These are phyloP conservation scores for Camelus dromedarius DNA, from an alignment of 2,113 vertebrate genomes.

Conservation along the genomic window DNA sequence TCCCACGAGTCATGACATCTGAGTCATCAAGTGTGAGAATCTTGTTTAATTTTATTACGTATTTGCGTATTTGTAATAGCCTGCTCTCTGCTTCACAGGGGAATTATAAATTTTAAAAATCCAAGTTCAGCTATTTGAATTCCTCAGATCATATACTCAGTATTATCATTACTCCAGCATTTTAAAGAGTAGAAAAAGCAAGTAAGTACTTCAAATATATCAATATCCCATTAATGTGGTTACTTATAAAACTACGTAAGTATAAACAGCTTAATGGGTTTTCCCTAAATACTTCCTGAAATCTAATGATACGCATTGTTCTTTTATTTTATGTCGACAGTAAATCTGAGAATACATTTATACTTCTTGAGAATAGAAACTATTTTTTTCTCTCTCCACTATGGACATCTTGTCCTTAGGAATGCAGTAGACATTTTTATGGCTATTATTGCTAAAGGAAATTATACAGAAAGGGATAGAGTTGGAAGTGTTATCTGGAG, in stretches of 20 bases:
- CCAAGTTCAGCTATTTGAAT: slow-evolving; percentile 32
- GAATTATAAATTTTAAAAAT: slow-evolving; percentile 25
- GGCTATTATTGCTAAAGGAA: neutral
- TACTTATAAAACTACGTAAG: slow-evolving; percentile 46
- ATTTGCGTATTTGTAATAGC: neutral
- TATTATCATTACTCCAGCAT: neutral
- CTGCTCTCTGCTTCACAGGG: neutral
- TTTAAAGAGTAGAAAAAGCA: slow-evolving; percentile 37
- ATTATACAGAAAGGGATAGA: neutral
- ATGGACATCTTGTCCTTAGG: neutral
- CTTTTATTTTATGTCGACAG: slow-evolving; percentile 41
- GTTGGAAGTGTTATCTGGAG: neutral
- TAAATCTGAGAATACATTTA: slow-evolving; percentile 45
- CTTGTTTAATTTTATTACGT: neutral
- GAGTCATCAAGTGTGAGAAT: slow-evolving; percentile 12
- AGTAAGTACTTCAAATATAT: slow-evolving; percentile 24
- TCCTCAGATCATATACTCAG: neutral
- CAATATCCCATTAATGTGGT: slow-evolving; percentile 24
- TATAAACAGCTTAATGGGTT: slow-evolving; percentile 43
- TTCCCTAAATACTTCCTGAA: slow-evolving; percentile 54
- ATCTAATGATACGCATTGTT: slow-evolving; percentile 8
- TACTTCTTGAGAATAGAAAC: slow-evolving; percentile 28
- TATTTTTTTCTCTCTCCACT: slow-evolving; percentile 23
- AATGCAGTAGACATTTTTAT: slow-evolving; percentile 31
- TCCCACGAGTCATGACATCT: neutral